Evolutionary conservation across 2,888 invertebrate species (phyloP).

Genomic region (Plagiodera versicolora): DNA sequence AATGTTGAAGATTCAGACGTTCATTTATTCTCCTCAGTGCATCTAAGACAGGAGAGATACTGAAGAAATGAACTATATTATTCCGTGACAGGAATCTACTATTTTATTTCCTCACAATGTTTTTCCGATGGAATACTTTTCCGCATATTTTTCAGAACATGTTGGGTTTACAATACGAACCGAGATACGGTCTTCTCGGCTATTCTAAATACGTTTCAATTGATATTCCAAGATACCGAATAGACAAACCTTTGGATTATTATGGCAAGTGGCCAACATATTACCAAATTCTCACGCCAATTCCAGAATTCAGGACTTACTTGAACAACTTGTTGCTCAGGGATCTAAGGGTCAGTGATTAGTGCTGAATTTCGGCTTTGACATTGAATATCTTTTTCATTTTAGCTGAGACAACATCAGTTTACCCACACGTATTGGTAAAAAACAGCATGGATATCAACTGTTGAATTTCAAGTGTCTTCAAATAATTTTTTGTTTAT

Average conservation of each 20-base stretch:
- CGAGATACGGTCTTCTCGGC: conserved; percentile 33
- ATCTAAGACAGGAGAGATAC: too few relatives aligned
- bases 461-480: too few relatives aligned
- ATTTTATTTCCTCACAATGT: background rate
- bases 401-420: conserved; percentile 36
- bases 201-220: conserved; percentile 37
- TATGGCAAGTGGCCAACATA: conserved; percentile 38
- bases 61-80: too few relatives aligned
- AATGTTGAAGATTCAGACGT: too few relatives aligned
- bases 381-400: conserved; percentile 16
- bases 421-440: conserved; percentile 39
- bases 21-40: too few relatives aligned
- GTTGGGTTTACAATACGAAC: conserved; percentile 38
- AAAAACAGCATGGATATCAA: too few relatives aligned
- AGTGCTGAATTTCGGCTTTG: background rate
- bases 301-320: conserved; percentile 37
- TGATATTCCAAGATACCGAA: conserved; percentile 38
- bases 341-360: conserved; percentile 36
- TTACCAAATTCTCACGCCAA: conserved; percentile 35
- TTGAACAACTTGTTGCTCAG: conserved; percentile 38
- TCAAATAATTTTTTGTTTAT: background rate
- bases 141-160: conserved; percentile 26
- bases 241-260: conserved; percentile 37
- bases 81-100: background rate
- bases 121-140: too few relatives aligned